Conservation (phyloP, 2,888 invertebrate genomes). For the Aspidiotus rigidus region DNA sequence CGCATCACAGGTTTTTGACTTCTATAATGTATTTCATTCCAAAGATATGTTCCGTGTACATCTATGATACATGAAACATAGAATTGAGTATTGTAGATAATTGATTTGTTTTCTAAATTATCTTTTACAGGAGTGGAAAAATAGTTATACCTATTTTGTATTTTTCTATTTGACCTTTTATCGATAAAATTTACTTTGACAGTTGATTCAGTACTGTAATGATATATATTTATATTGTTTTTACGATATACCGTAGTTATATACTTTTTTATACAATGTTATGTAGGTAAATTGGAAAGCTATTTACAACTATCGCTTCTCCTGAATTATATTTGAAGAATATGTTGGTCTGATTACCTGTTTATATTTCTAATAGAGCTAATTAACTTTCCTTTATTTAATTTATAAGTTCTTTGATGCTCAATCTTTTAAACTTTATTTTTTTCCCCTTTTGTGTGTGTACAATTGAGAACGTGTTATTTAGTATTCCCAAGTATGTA, state of each 20-base stretch:
- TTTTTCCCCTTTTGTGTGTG: conserved; percentile 5
- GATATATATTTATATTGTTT: background rate
- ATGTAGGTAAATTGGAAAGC: conserved; percentile 4
- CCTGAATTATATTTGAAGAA: background rate
- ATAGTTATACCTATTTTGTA: conserved; percentile 5
- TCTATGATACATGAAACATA: no score
- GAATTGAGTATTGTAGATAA: no score
- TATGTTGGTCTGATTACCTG: background rate
- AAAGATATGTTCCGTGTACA: no score
- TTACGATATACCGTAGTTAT: background rate
- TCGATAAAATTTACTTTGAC: conserved; percentile 3
- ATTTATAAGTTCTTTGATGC: conserved; percentile 17
- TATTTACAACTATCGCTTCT: background rate
- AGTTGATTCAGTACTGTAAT: no score
- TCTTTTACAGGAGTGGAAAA: background rate
- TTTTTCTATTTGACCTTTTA: conserved; percentile 11
- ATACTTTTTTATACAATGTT: background rate
- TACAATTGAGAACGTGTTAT: background rate
- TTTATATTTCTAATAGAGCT: conserved; percentile 15
- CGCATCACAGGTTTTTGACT: no score
- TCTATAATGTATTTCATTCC: no score
- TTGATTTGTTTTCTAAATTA: no score
- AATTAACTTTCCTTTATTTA: conserved; percentile 23
- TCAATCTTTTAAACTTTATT: conserved; percentile 20
- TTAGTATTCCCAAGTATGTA: background rate